Base-by-base conservation (phyloP, 2,797 vertebrate genomes). In the Sphenodon punctatus region DNA sequence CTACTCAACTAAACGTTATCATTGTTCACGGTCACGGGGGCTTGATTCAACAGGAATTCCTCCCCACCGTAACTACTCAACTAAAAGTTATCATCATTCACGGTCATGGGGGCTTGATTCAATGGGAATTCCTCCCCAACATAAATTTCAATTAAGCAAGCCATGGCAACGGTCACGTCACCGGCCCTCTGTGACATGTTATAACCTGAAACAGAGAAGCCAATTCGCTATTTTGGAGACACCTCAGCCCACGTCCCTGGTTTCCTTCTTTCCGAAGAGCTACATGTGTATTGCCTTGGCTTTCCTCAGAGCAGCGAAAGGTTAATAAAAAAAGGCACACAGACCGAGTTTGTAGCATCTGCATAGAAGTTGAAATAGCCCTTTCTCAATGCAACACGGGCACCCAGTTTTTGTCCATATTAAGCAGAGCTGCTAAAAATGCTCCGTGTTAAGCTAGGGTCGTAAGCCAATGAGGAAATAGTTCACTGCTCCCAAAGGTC, bases 401-500 rank as follows among this genome's bases (percentile, higher is more conserved):
- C 80, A 30, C n/a, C 78, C 71, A 53, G 0, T 19, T 90, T 92
- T 79, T 81, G 82, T 81, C 86, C 0, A 3, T 67, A 75, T 78
- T 75, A 32, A 90, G 66, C 70, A 67, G 65, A 75, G 85, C 84
- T 90, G 88, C 86, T 85, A 91, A 75, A 83, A 89, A 68, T 51
- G 67, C 88, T 77, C 76, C 70, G 60, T 64, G 80, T 53, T 67
- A 85, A 90, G 67, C 41, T 59, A 73, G 20, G 59, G 89, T 80
- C 1, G 0, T 32, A n/a, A 74, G 80, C 87, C 91, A 91, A 78
- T 20, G 68, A 27, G 88, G 86, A 82, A 92, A 88, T 1, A 91
- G 84, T 89, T 87, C 84, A 89, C 79, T 46, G 22, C 64, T 82
- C 82, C 63, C 81, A 88, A 86, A 92, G 88, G 89, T 94, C 90